phyloP scores from a whole-genome alignment of 2,888 invertebrate species.

The Ophonus ardosiacus region DNA sequence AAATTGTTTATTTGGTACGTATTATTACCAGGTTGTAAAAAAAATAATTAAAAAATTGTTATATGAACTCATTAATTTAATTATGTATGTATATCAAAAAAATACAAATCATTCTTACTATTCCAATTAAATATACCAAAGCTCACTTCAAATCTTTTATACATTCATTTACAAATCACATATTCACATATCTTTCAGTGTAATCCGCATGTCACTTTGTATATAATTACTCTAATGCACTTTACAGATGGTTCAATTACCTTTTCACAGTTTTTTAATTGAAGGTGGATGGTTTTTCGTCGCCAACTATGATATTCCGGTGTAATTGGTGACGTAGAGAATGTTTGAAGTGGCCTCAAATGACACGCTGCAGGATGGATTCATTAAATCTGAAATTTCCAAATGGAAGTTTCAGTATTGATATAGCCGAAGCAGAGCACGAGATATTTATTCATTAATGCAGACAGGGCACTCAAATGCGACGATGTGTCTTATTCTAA shows the following conservation, averaged over 20 bases:
- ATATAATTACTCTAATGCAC: conserved; percentile 55
- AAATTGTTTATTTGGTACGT: no score
- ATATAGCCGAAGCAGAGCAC: neutral
- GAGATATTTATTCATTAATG: neutral
- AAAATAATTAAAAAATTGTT: no score
- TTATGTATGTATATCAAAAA: no score
- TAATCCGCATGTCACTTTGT: conserved; percentile 17
- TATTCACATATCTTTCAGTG: no score
- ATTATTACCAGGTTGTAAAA: no score
- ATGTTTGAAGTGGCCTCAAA: conserved; percentile 40
- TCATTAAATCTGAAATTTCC: conserved; percentile 45
- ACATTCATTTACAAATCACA: no score
- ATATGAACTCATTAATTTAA: no score
- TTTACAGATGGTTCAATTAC: conserved; percentile 59
- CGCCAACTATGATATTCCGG: conserved; percentile 36
- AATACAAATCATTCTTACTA: no score
- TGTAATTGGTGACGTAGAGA: conserved; percentile 53
- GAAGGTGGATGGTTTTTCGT: conserved; percentile 40
- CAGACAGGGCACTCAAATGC: neutral
- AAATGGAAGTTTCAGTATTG: conserved; percentile 33
- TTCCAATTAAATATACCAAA: no score
- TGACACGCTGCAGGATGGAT: conserved; percentile 38
- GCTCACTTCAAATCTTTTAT: no score
- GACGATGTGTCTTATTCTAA: neutral
- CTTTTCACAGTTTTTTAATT: conserved; percentile 60